Conservation (phyloP, 2,888 invertebrate species). For the Synergus japonicus region DNA sequence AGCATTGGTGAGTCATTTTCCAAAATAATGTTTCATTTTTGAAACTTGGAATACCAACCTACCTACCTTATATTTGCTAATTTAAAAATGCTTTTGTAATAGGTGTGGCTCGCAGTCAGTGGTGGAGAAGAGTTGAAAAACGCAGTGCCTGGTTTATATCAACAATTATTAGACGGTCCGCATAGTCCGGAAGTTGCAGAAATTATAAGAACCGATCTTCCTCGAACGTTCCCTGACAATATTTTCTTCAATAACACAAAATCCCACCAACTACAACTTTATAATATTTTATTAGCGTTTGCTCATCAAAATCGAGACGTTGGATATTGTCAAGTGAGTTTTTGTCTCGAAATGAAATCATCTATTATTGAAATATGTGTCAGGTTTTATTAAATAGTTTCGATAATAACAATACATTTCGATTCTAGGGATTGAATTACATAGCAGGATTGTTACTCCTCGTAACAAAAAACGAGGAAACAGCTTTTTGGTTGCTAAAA, state of each 20-base stretch:
- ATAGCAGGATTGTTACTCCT: slow-evolving; percentile 92
- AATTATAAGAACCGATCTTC: slow-evolving; percentile 92
- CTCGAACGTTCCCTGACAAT: slow-evolving; percentile 96
- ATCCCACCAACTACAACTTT: slow-evolving; percentile 87
- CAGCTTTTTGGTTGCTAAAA: slow-evolving; percentile 95
- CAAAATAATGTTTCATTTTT: not conserved
- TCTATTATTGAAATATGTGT: slow-evolving; percentile 8
- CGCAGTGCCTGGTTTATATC: slow-evolving; percentile 83
- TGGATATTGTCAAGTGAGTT: slow-evolving; percentile 90
- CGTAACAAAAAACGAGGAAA: slow-evolving; percentile 93
- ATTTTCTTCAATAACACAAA: slow-evolving; percentile 91
- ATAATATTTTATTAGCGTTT: slow-evolving; percentile 91
- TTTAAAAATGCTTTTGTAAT: not conserved
- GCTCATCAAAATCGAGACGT: slow-evolving; percentile 92
- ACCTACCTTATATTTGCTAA: too few relatives aligned
- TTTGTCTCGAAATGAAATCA: not conserved
- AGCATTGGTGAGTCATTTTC: slow-evolving; percentile 76
- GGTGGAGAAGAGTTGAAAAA: slow-evolving; percentile 86
- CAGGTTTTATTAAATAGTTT: not conserved
- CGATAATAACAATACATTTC: slow-evolving; percentile 37
- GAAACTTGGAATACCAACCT: not conserved
- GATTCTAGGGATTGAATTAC: slow-evolving; percentile 90
- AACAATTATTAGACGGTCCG: slow-evolving; percentile 83
- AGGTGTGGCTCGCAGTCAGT: slow-evolving; percentile 92
- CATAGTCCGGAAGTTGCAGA: slow-evolving; percentile 87